These are phyloP conservation scores for Dryadula phaetusa DNA, from an alignment of 2,888 invertebrate species.

Conservation along the genomic window DNA sequence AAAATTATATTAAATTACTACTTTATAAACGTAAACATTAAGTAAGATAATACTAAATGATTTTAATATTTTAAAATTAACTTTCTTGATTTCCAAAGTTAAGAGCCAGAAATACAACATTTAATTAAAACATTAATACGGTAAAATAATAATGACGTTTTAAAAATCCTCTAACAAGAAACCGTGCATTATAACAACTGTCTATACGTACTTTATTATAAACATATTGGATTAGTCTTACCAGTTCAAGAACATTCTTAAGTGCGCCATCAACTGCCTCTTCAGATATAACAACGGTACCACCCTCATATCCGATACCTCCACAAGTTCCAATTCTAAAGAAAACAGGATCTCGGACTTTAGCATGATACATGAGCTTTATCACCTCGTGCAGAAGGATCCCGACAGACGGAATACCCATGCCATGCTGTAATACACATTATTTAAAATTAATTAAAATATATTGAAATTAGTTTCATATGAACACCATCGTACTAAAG, in stretches of 20 bases:
- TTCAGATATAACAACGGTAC: slow-evolving; percentile 96
- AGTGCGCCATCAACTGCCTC: slow-evolving; percentile 95
- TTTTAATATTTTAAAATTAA: no score
- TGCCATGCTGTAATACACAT: slow-evolving; percentile 92
- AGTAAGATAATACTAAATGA: no score
- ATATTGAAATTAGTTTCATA: not conserved
- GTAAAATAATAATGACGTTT: no score
- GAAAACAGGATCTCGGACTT: slow-evolving; percentile 92
- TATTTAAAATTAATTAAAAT: not conserved
- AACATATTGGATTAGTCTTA: slow-evolving; percentile 56
- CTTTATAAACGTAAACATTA: no score
- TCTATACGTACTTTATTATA: not conserved
- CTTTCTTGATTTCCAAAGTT: no score
- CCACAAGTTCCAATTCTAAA: slow-evolving; percentile 97
- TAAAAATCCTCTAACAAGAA: not conserved
- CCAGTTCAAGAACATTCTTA: slow-evolving; percentile 92
- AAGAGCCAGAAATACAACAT: no score
- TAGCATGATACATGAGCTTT: slow-evolving; percentile 97
- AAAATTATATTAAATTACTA: no score
- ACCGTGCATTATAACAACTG: not conserved
- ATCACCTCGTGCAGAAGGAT: slow-evolving; percentile 98
- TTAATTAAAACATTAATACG: no score
- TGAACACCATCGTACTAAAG: no score
- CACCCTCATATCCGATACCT: slow-evolving; percentile 95
- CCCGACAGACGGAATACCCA: slow-evolving; percentile 98